Base-by-base conservation (phyloP, 1,140 invertebrate species). In the Diabrotica virgifera region DNA sequence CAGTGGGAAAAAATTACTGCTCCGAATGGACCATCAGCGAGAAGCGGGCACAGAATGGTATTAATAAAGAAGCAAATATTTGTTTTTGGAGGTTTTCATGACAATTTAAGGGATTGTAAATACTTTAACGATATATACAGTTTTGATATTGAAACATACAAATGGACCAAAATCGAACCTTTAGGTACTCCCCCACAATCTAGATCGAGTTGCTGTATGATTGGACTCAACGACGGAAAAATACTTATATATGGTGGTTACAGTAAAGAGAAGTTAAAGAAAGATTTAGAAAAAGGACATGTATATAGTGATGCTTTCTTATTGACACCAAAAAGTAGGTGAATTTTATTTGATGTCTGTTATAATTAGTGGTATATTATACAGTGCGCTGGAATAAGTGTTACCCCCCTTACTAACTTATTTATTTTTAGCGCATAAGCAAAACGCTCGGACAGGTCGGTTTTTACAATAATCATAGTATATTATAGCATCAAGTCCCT, bases 31-130 rank as follows among this genome's bases (percentile, higher is more conserved):
- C 95, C 95, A 0, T 90, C 89, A 14, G 82, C 93, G 0, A 83
- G 95, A 65, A 96, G 94, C 79, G 95, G 95, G 0, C 95, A 97
- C 78, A 82, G 94, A 65, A 97, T 97, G 94, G 83, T 86, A 6
- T 73, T 85, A 0, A 81, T 87, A 11, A 93, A 93, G 74, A 92
- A 91, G 70, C 85, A 89, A 68, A 76, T 97, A 0, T 82, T 95
- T 67, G 81, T 97, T 14, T 97, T 97, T 84, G 95, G 95, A 1
- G 95, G 95, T 12, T 97, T 95, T 78, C 87, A 93, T 75, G 94
- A 97, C 78, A 96, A 95, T 80, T 84, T 89, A 5, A 86, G 91
- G 62, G 89, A 94, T 55, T 96, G 90, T 75, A 90, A 90, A 72
- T 97, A 97, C 79, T 95, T 87, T 75, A 96, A 96, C 80, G 95